Conservation (phyloP, 2,797 vertebrate genomes). For the Channallabes apus region DNA sequence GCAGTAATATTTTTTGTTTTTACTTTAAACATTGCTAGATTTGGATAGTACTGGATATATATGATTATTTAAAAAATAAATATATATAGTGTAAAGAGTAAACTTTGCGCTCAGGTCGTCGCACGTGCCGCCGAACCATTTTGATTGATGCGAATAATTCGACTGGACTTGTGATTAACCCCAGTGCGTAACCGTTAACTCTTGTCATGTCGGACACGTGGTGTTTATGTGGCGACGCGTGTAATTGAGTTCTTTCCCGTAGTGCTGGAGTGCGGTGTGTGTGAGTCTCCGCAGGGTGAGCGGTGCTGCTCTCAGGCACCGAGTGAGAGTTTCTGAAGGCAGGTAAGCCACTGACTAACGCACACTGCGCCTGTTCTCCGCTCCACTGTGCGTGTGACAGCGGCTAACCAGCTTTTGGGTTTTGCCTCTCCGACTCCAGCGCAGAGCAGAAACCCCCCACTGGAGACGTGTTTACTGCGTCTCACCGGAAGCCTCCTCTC, state of each 20-base stretch:
- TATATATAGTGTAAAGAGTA: too few relatives aligned
- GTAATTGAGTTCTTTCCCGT: background rate
- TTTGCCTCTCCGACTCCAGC: conserved; percentile 61
- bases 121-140: background rate
- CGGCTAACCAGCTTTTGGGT: conserved; percentile 98
- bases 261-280: conserved; percentile 29
- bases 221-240: too few relatives aligned
- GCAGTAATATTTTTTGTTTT: conserved; percentile 15
- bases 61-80: too few relatives aligned
- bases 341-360: conserved; percentile 99
- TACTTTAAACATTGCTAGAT: background rate
- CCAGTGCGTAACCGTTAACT: background rate
- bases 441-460: conserved; percentile 19
- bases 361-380: conserved; percentile 92
- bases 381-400: conserved; percentile 99
- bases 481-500: conserved; percentile 17
- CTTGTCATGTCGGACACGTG: background rate
- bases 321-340: conserved; percentile 79
- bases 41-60: too few relatives aligned
- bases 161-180: background rate
- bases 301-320: background rate
- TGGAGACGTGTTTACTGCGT: background rate
- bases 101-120: background rate
- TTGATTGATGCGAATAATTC: background rate
- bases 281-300: conserved; percentile 24